phyloP scores from a whole-genome alignment of 2,797 vertebrate species.

The Mormyrus proboscirostris region DNA sequence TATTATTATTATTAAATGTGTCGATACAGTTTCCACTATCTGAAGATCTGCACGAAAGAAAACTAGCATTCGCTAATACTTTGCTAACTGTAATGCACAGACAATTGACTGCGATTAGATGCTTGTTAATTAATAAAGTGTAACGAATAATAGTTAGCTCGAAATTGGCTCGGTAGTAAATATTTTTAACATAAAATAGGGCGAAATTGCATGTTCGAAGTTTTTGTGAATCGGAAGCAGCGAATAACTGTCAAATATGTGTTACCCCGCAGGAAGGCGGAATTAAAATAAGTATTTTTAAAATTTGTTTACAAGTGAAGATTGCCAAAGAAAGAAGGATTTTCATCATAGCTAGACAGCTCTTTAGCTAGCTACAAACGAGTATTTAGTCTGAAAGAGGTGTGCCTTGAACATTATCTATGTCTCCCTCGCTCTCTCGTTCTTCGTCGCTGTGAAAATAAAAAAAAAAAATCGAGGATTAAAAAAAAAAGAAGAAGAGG shows the following conservation, averaged over 20 bases:
- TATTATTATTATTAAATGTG: neutral
- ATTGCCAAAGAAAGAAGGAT: constrained; percentile 41
- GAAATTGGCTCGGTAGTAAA: neutral
- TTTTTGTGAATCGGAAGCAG: neutral
- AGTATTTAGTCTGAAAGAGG: constrained; percentile 28
- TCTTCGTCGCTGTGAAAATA: constrained; percentile 46
- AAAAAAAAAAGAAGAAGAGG: constrained; percentile 40
- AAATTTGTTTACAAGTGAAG: constrained; percentile 34
- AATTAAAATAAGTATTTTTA: constrained; percentile 11
- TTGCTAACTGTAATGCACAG: neutral
- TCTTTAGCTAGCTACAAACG: constrained; percentile 16
- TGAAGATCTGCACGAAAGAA: neutral
- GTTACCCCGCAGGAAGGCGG: neutral
- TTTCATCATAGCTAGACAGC: constrained; percentile 27
- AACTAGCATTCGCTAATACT: neutral
- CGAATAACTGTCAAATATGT: neutral
- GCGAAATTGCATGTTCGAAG: neutral
- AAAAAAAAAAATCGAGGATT: constrained; percentile 41
- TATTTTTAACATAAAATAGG: neutral
- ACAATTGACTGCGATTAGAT: neutral
- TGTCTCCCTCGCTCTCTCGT: constrained; percentile 22
- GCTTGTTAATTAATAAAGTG: neutral
- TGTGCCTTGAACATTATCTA: constrained; percentile 28
- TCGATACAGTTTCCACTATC: neutral
- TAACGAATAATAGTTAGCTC: neutral